Base-by-base conservation (phyloP, 2,113 vertebrate species). In the Dipodomys stephensi region DNA sequence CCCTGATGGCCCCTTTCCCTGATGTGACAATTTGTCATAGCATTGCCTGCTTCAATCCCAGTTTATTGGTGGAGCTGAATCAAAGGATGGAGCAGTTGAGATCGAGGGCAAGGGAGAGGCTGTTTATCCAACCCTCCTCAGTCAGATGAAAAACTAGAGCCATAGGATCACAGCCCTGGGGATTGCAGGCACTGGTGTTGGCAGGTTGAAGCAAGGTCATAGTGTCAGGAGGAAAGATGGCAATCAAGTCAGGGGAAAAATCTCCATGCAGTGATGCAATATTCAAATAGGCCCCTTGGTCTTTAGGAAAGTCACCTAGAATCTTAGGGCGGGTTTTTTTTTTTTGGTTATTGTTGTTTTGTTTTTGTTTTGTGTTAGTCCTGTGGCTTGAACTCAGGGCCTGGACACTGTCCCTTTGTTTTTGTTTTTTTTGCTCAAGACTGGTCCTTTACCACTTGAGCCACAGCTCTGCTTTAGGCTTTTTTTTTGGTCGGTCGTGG, bases 61-160 rank as follows among this genome's bases (percentile, higher is more conserved):
- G 46, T 15, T 64, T 35, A 65, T 65, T 72, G 2, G 9, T 4
- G 10, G 65, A 25, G n/a, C 22, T 12, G 27, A 1, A 6, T 73
- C 23, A 79, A 90, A 79, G 57, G 81, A n/a, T 4, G 12, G 2
- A 53, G 8, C 57, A 19, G 53, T 86, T 19, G 27, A 89, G 25
- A 13, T 39, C 60, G 27, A 88, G n/a, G 89, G 39, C 60, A 80
- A 62, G 2, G 7, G 71, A n/a, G 10, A 39, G 46, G 35, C 53
- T 78, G 0, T 32, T 53, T 60, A 57, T 46, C 23, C 23, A 32
- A n/a, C 5, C 13, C 27, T 69, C 62, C 28, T 46, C 11, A 67
- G 69, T 76, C 82, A 53, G 25, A 71, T 30, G 53, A 83, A 69
- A 67, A 91, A 89, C 71, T 6, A 22, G 44, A 80, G 72, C 23